phyloP scores from a whole-genome alignment of 2,113 vertebrate species.

The Corythaeola cristata region DNA sequence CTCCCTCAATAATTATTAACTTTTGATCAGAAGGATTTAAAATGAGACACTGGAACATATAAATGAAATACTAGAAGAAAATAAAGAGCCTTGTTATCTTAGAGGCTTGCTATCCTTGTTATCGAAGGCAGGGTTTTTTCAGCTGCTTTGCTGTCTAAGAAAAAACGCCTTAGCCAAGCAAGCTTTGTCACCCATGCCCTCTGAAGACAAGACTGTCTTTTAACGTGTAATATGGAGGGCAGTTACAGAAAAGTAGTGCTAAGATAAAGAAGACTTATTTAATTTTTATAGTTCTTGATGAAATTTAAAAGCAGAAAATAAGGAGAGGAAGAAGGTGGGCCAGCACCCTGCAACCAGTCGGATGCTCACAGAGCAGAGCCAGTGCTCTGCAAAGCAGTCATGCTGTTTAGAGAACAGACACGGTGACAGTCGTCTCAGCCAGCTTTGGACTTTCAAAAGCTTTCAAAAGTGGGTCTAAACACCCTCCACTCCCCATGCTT shows the following conservation, averaged over 20 bases:
- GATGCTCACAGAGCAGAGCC: neutral
- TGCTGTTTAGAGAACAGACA: neutral
- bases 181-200: accelerated
- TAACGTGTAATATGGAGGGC: neutral
- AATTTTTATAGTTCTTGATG: neutral
- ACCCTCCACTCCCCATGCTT: neutral
- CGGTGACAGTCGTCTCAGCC: accelerated
- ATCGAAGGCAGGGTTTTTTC: neutral
- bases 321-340: neutral
- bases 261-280: neutral
- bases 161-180: neutral
- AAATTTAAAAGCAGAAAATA: neutral
- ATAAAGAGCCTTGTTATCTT: neutral
- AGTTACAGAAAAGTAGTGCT: neutral
- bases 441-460: neutral
- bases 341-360: neutral
- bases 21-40: neutral
- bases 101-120: neutral
- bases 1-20: neutral
- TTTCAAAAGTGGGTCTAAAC: neutral
- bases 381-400: accelerated
- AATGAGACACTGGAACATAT: neutral
- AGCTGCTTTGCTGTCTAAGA: neutral
- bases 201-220: neutral
- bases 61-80: neutral